These are phyloP conservation scores for Lepidothrix coronata DNA, from an alignment of 2,113 vertebrate genomes.

Conservation along the genomic window DNA sequence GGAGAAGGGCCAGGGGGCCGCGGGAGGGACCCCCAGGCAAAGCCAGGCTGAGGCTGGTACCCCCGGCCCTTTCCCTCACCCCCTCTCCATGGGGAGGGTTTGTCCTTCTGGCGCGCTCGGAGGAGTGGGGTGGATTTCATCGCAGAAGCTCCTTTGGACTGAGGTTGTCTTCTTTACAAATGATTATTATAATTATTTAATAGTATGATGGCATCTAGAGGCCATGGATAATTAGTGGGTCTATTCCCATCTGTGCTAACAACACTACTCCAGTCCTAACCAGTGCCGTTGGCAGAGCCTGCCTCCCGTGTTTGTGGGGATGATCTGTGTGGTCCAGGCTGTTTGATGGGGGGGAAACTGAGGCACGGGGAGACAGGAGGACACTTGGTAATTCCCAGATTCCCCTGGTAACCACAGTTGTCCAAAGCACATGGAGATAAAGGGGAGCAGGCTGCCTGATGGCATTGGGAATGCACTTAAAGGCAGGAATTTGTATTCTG, in stretches of 20 bases:
- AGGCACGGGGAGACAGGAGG: neutral
- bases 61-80: accelerated
- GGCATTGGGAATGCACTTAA: constrained; percentile 14
- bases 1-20: neutral
- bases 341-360: neutral
- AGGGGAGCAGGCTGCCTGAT: neutral
- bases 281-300: neutral
- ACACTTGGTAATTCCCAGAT: neutral
- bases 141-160: neutral
- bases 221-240: constrained; percentile 15
- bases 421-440: neutral
- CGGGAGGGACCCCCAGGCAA: neutral
- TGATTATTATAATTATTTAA: constrained; percentile 24
- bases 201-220: neutral
- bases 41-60: neutral
- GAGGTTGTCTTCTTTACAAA: constrained; percentile 35
- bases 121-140: neutral
- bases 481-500: constrained; percentile 52
- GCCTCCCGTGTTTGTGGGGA: accelerated
- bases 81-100: neutral
- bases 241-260: neutral
- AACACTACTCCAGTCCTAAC: neutral
- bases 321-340: neutral
- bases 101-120: neutral
- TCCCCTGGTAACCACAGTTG: neutral